Base-by-base conservation (phyloP, 2,888 invertebrate species). In the Papilio elwesi region DNA sequence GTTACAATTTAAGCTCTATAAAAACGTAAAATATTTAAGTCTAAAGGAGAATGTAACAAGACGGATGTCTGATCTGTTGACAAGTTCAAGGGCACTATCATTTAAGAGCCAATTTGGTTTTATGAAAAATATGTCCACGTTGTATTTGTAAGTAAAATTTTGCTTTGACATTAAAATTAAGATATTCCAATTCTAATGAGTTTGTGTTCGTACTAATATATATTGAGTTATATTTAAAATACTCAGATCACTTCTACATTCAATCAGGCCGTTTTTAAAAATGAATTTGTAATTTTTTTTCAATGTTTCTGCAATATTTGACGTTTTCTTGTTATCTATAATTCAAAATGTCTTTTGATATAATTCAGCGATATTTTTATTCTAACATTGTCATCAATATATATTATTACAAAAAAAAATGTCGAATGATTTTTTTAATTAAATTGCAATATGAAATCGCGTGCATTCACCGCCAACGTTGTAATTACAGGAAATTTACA, bases 21-120 rank as follows among this genome's bases (percentile, higher is more conserved):
- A 65, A 38, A 36, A 70, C 49, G 15, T 43, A 36, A 38, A 57
- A 65, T 2, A 38, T 0, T 36, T 13, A 49, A 36, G 7, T 68
- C 6, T 48, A 16, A 49, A 13, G 55, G 47, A 53, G 36, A 49
- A 12, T 48, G 49, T 62, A 13, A 65, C 59, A 36, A 26, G 47
- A 57, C 15, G 38, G 11, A 43, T 52, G 16, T 51, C 43, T 62
- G 59, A 69, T 69, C 70, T 64, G 52, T 70, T 38, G 68, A 51
- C 70, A 70, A 64, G 70, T 57, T 70, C 70, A 70, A 65, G 65
- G 70, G 8, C 15, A 38, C 57, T 15, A 65, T 70, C 48, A 57
- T 57, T 70, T 70, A 15, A 26, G 36, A 55, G 48, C n/a, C 57
- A 57, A 68, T 66, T 38, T 62, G 6, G 59, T 62, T 62, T 62